A percentile compares a stretch with the other conserved stretches of the same genome.
phyloP scores from a whole-genome alignment of 2,113 vertebrate species.

The Boulengeromyrus knoepffleri region DNA sequence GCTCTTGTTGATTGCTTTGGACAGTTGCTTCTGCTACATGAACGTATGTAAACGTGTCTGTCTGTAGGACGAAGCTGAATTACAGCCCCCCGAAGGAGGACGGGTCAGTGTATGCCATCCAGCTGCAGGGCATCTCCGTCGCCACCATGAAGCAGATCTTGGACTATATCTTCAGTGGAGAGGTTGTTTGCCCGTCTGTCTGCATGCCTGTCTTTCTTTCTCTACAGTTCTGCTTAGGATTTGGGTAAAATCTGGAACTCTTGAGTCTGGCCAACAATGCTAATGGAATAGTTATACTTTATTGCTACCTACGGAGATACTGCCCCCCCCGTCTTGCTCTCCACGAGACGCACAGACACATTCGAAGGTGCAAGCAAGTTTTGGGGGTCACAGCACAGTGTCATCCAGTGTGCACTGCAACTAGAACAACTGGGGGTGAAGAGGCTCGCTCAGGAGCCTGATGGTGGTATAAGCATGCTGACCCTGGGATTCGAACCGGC shows the following conservation, averaged over 20 bases:
- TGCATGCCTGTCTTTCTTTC: constrained; percentile 54
- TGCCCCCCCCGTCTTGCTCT: background rate
- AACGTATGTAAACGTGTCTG: constrained; percentile 21
- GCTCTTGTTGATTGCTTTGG: background rate
- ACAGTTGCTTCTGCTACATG: background rate
- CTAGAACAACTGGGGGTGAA: background rate
- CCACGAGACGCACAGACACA: background rate
- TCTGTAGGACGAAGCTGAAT: constrained; percentile 86
- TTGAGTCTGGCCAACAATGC: background rate
- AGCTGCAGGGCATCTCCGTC: constrained; percentile 90
- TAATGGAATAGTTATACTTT: background rate
- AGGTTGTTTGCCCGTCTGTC: constrained; percentile 50
- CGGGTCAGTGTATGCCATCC: constrained; percentile 87
- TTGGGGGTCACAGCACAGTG: background rate
- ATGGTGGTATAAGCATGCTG: background rate
- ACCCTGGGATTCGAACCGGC: background rate
- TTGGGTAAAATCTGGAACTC: background rate
- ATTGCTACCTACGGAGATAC: background rate
- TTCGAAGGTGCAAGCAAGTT: background rate
- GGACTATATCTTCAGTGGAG: constrained; percentile 95
- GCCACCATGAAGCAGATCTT: constrained; percentile 92
- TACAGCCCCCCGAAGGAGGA: constrained; percentile 97
- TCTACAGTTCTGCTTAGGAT: background rate
- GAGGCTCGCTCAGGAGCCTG: background rate
- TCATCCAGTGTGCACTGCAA: background rate